Conservation (phyloP, 2,113 vertebrate species). For the Cygnus atratus region DNA sequence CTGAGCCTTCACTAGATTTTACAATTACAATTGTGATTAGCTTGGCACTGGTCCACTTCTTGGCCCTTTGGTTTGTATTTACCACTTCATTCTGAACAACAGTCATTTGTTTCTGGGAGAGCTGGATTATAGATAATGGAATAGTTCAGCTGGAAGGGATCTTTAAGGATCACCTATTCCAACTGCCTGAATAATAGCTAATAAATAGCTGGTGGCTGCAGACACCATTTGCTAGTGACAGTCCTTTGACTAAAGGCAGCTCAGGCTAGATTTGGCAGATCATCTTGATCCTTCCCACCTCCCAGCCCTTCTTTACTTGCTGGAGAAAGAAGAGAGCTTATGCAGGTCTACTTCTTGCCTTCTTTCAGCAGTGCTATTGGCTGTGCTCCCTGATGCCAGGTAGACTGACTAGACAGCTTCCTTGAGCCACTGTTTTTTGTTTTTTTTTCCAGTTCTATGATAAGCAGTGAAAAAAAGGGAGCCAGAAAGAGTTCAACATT, state of each 20-base stretch:
- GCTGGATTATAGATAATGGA: too few species aligned
- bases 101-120: background rate
- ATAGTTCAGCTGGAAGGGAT: too few species aligned
- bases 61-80: background rate
- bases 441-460: background rate
- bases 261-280: background rate
- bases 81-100: background rate
- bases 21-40: background rate
- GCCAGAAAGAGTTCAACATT: background rate
- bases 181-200: too few species aligned
- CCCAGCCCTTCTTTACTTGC: background rate
- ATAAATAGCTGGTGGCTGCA: background rate
- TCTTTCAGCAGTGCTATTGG: background rate
- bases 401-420: background rate
- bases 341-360: background rate
- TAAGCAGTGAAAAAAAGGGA: background rate
- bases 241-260: background rate
- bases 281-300: background rate
- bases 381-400: background rate
- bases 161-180: too few species aligned
- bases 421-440: background rate
- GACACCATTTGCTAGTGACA: background rate
- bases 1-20: background rate
- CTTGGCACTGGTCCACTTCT: background rate
- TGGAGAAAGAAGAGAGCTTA: background rate